These are phyloP conservation scores for Oreochromis niloticus DNA, from an alignment of 2,113 vertebrate genomes.

Conservation along the genomic window DNA sequence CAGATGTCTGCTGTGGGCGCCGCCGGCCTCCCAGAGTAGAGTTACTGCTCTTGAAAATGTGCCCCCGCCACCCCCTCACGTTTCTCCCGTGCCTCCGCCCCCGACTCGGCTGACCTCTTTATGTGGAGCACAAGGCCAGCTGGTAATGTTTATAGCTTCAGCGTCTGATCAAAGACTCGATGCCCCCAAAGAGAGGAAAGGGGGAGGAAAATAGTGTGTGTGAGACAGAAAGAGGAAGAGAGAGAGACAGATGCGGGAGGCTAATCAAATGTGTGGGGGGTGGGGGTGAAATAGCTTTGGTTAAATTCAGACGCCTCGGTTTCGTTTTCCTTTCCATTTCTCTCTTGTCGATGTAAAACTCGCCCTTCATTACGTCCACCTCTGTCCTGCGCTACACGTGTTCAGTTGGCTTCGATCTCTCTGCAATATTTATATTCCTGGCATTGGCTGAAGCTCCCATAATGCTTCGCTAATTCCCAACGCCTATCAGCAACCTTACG, in stretches of 20 bases:
- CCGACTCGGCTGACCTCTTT: constrained; percentile 47
- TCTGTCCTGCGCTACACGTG: background rate
- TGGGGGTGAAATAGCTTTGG: background rate
- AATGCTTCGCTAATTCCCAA: background rate
- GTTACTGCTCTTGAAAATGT: constrained; percentile 56
- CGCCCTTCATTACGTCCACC: background rate
- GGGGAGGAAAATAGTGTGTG: background rate
- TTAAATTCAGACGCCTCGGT: background rate
- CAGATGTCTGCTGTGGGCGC: constrained; percentile 61
- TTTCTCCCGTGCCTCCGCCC: background rate
- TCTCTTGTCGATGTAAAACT: background rate
- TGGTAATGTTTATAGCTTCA: constrained; percentile 69
- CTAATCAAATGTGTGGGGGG: background rate
- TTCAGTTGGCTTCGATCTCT: background rate
- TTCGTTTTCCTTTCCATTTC: constrained; percentile 20
- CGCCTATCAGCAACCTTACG: background rate
- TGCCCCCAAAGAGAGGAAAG: constrained; percentile 5
- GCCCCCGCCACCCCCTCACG: background rate
- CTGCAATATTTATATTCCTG: constrained; percentile 12
- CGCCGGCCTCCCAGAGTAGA: constrained; percentile 39
- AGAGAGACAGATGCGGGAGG: background rate
- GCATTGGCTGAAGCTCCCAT: background rate
- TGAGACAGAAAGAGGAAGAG: constrained; percentile 13
- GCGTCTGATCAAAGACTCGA: constrained; percentile 61
- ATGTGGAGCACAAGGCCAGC: constrained; percentile 67